Evolutionary conservation across 2,113 vertebrate species (phyloP).

Genomic region (Hipposideros armiger): DNA sequence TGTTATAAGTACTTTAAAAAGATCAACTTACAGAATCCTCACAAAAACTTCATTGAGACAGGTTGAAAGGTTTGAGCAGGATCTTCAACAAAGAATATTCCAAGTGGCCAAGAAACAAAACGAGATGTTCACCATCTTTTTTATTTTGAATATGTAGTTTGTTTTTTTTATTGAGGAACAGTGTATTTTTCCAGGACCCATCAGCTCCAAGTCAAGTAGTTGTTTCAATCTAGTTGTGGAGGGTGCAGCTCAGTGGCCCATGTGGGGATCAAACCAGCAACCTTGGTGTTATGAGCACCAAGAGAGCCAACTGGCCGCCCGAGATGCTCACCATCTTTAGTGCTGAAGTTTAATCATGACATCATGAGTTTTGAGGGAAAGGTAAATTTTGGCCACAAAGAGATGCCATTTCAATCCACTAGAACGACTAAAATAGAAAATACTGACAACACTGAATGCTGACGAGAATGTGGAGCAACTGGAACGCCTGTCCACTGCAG

Average conservation of each 20-base stretch:
- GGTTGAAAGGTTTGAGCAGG: background rate
- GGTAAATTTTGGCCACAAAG: background rate
- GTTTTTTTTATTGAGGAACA: too few species aligned
- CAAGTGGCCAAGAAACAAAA: background rate
- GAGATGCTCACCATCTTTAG: background rate
- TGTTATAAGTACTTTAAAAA: background rate
- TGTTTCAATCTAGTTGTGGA: too few species aligned
- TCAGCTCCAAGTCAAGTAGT: too few species aligned
- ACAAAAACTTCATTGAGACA: background rate
- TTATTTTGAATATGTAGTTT: too few species aligned
- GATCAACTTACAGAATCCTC: background rate
- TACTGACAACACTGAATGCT: background rate
- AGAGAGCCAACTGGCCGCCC: too few species aligned
- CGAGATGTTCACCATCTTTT: background rate
- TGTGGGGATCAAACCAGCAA: too few species aligned
- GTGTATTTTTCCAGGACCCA: too few species aligned
- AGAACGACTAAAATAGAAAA: background rate
- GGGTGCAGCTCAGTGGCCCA: too few species aligned
- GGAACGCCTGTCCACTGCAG: fast-evolving
- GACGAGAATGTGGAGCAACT: background rate
- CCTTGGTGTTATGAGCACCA: too few species aligned
- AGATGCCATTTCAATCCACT: background rate
- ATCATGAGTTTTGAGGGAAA: background rate
- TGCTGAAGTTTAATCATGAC: background rate
- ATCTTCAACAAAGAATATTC: background rate